phyloP scores from a whole-genome alignment of 2,888 invertebrate genomes.

The Trachelus troglodyta region DNA sequence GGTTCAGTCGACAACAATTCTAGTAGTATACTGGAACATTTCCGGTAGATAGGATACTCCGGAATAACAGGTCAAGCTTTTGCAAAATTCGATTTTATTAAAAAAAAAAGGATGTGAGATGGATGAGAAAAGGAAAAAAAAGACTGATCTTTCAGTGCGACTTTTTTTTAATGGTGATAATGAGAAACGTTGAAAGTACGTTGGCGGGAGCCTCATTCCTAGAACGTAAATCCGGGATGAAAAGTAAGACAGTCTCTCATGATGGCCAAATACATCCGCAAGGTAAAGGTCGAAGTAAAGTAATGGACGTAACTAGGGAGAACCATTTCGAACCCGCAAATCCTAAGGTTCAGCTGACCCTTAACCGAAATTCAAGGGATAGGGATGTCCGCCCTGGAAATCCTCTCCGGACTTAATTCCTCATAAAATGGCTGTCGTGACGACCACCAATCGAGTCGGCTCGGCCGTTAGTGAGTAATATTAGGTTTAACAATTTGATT shows the following conservation, averaged over 20 bases:
- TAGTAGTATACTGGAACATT: neutral
- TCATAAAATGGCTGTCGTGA: slow-evolving; percentile 4
- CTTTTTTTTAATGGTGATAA: neutral
- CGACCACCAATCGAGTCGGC: slow-evolving; percentile 1
- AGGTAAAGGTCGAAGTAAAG: neutral
- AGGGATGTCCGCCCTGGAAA: neutral
- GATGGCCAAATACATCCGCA: neutral
- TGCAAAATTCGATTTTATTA: neutral
- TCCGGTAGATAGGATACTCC: neutral
- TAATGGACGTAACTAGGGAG: neutral
- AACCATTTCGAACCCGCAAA: neutral
- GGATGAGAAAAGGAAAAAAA: neutral
- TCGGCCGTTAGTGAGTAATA: slow-evolving; percentile 3
- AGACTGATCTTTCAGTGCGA: neutral
- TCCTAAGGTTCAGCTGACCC: neutral
- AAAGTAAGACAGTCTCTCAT: neutral
- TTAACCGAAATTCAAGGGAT: neutral
- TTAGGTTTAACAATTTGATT: slow-evolving; percentile 8
- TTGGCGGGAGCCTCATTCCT: neutral
- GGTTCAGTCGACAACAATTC: neutral
- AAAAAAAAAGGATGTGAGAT: too few species aligned
- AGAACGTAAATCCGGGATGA: neutral
- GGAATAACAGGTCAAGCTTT: neutral
- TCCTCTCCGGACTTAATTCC: neutral
- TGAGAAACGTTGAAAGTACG: neutral